Evolutionary conservation across 2,888 invertebrate species (phyloP).

Genomic region (Sisyra terminalis): DNA sequence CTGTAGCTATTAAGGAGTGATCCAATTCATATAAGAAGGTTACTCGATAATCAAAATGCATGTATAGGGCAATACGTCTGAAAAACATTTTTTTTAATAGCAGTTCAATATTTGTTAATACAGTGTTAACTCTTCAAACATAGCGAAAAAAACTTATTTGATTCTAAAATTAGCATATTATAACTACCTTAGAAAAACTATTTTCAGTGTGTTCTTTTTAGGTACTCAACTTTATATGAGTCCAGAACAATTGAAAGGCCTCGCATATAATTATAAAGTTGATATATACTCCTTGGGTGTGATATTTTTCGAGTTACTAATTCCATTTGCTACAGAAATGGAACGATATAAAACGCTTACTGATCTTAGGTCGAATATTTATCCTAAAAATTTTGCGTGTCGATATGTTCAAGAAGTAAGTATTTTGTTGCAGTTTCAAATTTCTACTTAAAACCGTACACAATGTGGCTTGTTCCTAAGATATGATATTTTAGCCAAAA

Average conservation of each 20-base stretch:
- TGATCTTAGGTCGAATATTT: conserved; percentile 44
- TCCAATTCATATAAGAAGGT: too few relatives aligned
- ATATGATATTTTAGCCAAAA: too few relatives aligned
- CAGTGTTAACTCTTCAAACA: too few relatives aligned
- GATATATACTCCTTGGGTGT: conserved; percentile 91
- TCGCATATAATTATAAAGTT: conserved; percentile 74
- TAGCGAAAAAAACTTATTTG: too few relatives aligned
- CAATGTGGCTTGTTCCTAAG: too few relatives aligned
- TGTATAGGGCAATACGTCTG: too few relatives aligned
- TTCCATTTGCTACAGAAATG: conserved; percentile 81
- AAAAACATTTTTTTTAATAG: too few relatives aligned
- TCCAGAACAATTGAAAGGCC: conserved; percentile 73
- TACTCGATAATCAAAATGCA: too few relatives aligned
- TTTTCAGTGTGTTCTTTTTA: conserved; percentile 16
- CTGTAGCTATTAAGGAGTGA: too few relatives aligned
- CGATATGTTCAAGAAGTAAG: conserved; percentile 55
- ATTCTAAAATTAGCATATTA: too few relatives aligned
- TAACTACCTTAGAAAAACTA: background rate
- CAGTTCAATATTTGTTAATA: too few relatives aligned
- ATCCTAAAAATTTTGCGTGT: conserved; percentile 48
- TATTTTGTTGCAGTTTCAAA: background rate
- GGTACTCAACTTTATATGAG: conserved; percentile 97
- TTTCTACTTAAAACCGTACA: too few relatives aligned
- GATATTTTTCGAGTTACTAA: conserved; percentile 82
- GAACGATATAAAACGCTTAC: conserved; percentile 61